These are phyloP conservation scores for Ophion costatus DNA, from an alignment of 2,888 invertebrate genomes.

Conservation along the genomic window DNA sequence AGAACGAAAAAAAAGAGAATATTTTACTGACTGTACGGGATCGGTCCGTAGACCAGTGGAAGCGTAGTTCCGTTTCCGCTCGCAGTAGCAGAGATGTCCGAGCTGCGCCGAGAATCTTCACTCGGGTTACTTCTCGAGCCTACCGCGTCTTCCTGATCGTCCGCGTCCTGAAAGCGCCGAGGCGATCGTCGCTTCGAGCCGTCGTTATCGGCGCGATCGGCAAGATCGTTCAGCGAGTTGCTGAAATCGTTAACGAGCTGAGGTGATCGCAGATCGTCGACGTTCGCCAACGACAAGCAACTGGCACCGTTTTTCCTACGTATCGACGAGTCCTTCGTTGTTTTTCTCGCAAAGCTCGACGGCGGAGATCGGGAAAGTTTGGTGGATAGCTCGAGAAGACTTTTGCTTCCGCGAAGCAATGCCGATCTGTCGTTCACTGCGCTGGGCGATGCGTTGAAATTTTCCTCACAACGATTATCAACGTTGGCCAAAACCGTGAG, in stretches of 20 bases:
- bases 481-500: slow-evolving; percentile 57
- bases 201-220: slow-evolving; percentile 36
- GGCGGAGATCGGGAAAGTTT: slow-evolving; percentile 50
- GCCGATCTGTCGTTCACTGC: slow-evolving; percentile 14
- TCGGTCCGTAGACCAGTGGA: slow-evolving; percentile 90
- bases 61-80: slow-evolving; percentile 85
- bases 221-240: slow-evolving; percentile 73
- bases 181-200: slow-evolving; percentile 39
- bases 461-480: background rate
- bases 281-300: slow-evolving; percentile 47
- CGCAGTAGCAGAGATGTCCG: slow-evolving; percentile 68
- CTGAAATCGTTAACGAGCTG: slow-evolving; percentile 77
- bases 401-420: slow-evolving; percentile 68
- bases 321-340: slow-evolving; percentile 13
- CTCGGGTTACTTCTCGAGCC: slow-evolving; percentile 47
- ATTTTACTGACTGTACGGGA: slow-evolving; percentile 90
- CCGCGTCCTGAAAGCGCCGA: slow-evolving; percentile 18
- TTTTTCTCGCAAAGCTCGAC: slow-evolving; percentile 1
- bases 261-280: slow-evolving; percentile 76
- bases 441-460: background rate
- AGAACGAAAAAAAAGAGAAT: slow-evolving; percentile 40
- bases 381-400: slow-evolving; percentile 70
- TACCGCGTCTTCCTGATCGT: slow-evolving; percentile 38
- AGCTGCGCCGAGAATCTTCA: slow-evolving; percentile 65
- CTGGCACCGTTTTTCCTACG: slow-evolving; percentile 12